A percentile compares a stretch with the other conserved stretches of the same genome.
These are phyloP conservation scores for Hymenochirus boettgeri DNA, from an alignment of 2,113 vertebrate species.

Conservation along the genomic window DNA sequence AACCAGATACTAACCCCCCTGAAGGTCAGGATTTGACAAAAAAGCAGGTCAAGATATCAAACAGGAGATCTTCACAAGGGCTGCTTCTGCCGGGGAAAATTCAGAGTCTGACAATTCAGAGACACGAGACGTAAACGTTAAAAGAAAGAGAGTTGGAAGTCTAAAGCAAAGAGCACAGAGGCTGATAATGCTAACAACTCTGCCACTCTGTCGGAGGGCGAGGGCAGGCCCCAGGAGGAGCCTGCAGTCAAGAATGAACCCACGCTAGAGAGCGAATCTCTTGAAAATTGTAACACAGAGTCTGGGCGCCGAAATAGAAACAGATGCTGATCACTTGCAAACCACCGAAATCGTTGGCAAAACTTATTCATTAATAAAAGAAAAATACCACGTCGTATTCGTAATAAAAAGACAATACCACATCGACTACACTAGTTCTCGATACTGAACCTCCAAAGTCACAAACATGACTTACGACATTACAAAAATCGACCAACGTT, in stretches of 20 bases:
- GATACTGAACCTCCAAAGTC: constrained; percentile 35
- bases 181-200: background rate
- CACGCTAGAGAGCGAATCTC: constrained; percentile 11
- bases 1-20: constrained; percentile 42
- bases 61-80: constrained; percentile 67
- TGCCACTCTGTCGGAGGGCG: constrained; percentile 27
- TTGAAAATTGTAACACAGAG: background rate
- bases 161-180: constrained; percentile 44
- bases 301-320: constrained; percentile 12
- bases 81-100: constrained; percentile 62
- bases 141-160: constrained; percentile 53
- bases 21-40: constrained; percentile 49
- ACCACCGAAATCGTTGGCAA: background rate
- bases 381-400: background rate
- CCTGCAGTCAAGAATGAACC: constrained; percentile 40
- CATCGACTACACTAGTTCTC: too few species aligned
- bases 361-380: background rate
- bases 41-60: constrained; percentile 61
- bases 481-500: constrained; percentile 22
- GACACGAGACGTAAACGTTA: constrained; percentile 55
- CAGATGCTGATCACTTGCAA: background rate
- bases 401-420: too few species aligned
- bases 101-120: constrained; percentile 67
- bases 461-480: constrained; percentile 14
- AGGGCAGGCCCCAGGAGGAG: constrained; percentile 38